These are phyloP conservation scores for Cheilosia impressa DNA, from an alignment of 2,888 invertebrate species.

Conservation along the genomic window DNA sequence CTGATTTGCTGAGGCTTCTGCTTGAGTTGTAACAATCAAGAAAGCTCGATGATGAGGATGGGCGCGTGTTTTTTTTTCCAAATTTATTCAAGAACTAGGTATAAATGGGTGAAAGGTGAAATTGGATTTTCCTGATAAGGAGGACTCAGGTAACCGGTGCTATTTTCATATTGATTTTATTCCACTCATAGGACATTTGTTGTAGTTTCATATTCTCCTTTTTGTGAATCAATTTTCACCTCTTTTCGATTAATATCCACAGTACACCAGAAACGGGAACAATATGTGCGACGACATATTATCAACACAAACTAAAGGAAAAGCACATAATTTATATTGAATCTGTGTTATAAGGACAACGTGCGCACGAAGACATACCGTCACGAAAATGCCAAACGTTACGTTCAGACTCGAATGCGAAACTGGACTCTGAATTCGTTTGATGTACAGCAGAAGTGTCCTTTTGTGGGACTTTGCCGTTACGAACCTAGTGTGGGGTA, in stretches of 20 bases:
- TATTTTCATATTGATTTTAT: constrained; percentile 60
- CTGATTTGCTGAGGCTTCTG: constrained; percentile 34
- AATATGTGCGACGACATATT: not conserved
- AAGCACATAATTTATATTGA: constrained; percentile 29
- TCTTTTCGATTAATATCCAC: not conserved
- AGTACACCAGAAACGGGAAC: not conserved
- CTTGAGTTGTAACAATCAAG: constrained; percentile 17
- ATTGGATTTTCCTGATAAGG: constrained; percentile 12
- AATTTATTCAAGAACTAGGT: not conserved
- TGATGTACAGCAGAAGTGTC: constrained; percentile 67
- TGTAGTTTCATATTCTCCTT: not conserved
- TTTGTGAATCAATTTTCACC: constrained; percentile 2
- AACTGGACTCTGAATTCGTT: constrained; percentile 80
- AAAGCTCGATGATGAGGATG: constrained; percentile 4
- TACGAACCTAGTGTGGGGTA: constrained; percentile 8
- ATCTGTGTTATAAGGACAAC: constrained; percentile 54
- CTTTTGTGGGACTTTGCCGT: constrained; percentile 47
- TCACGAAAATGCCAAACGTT: constrained; percentile 82
- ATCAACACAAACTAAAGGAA: constrained; percentile 19
- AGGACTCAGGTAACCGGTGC: constrained; percentile 53
- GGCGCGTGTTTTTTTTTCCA: not conserved
- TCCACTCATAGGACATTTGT: constrained; percentile 10
- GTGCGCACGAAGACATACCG: constrained; percentile 64
- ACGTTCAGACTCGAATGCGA: constrained; percentile 84
- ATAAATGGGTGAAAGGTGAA: constrained; percentile 5